Conservation (phyloP, 2,797 vertebrate species). For the Caiman crocodilus region DNA sequence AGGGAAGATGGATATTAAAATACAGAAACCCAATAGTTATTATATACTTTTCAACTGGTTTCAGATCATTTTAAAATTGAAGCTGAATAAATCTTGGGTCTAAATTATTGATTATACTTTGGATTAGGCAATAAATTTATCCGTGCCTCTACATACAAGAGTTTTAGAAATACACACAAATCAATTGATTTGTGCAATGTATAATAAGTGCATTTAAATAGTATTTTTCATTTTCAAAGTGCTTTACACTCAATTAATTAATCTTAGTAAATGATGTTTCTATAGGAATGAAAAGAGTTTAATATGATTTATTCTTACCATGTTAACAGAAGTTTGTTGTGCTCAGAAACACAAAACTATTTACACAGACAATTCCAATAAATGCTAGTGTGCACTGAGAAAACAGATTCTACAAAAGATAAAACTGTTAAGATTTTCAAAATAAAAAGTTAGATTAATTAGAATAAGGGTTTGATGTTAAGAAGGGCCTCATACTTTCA, state of each 20-base stretch:
- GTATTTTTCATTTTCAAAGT: background rate
- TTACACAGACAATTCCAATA: background rate
- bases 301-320: background rate
- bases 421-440: rapidly evolving
- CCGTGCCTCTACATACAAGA: background rate
- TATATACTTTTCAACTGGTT: background rate
- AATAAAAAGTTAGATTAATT: background rate
- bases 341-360: background rate
- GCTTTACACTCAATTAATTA: background rate
- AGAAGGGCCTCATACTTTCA: background rate
- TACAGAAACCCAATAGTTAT: background rate
- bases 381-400: background rate
- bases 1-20: background rate
- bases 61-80: conserved; percentile 9
- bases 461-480: rapidly evolving
- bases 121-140: background rate
- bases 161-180: background rate
- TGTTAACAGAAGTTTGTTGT: background rate
- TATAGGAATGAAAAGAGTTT: background rate
- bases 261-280: background rate
- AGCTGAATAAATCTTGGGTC: background rate
- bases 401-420: background rate
- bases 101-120: background rate
- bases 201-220: background rate
- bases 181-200: background rate